Evolutionary conservation across 35 echinoderm and acorn worm genomes (phyloP).

Genomic region (Ophioderma brevispina): DNA sequence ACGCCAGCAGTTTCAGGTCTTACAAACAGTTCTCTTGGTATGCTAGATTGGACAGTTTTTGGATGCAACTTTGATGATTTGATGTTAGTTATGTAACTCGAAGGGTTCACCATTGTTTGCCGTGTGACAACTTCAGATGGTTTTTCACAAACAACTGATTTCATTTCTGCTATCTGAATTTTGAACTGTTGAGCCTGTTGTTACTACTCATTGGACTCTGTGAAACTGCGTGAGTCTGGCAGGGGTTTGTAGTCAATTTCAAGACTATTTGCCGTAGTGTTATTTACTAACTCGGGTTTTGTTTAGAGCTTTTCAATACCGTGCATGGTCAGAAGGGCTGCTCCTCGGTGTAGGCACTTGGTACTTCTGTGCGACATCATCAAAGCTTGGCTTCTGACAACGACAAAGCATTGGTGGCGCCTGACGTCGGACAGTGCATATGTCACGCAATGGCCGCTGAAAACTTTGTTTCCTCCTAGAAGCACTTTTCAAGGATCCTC

Average conservation of each 20-base stretch:
- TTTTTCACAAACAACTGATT: background rate
- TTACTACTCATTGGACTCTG: background rate
- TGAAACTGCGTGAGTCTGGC: background rate
- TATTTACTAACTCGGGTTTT: constrained; percentile 63
- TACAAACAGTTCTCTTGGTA: constrained; percentile 51
- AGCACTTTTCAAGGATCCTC: background rate
- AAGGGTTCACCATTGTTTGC: constrained; percentile 26
- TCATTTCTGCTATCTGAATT: background rate
- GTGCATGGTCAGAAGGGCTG: constrained; percentile 72
- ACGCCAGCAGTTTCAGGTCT: constrained; percentile 72
- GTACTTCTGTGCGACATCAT: constrained; percentile 67
- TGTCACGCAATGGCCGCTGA: constrained; percentile 59
- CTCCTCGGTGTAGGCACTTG: constrained; percentile 56
- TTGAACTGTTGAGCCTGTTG: background rate
- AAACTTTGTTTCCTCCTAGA: constrained; percentile 33
- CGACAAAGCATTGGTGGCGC: constrained; percentile 32
- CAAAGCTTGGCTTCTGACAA: constrained; percentile 81
- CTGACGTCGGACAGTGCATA: constrained; percentile 63
- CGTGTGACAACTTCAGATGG: background rate
- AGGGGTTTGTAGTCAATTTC: constrained; percentile 56
- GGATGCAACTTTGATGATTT: no score
- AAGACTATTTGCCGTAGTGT: constrained; percentile 74
- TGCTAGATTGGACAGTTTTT: constrained; percentile 50
- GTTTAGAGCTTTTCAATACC: constrained; percentile 73
- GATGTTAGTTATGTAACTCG: no score